These are phyloP conservation scores for Lepus oiostolus DNA, from an alignment of 2,797 vertebrate genomes.

Conservation along the genomic window DNA sequence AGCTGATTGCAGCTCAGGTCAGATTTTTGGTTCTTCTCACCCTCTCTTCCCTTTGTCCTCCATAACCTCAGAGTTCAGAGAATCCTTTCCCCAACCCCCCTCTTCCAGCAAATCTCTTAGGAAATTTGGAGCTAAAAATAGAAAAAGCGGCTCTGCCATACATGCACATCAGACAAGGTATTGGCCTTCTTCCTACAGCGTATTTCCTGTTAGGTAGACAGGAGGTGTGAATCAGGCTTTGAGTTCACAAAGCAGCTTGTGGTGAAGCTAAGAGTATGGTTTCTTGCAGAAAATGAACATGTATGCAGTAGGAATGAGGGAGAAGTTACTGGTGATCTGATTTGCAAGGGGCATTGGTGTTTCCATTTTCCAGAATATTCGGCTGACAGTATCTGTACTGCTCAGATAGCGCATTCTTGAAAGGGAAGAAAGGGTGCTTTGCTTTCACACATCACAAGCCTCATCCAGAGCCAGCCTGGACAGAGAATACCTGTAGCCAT, in stretches of 20 bases:
- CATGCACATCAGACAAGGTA: background rate
- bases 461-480: background rate
- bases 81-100: too few species aligned
- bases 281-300: slow-evolving; percentile 32
- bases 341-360: slow-evolving; percentile 51
- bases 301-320: slow-evolving; percentile 56
- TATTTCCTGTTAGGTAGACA: background rate
- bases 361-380: slow-evolving; percentile 61
- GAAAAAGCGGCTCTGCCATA: background rate
- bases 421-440: slow-evolving; percentile 32
- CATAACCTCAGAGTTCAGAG: background rate
- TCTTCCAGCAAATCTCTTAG: background rate
- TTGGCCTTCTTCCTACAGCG: background rate
- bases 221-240: background rate
- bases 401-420: slow-evolving; percentile 31
- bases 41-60: background rate
- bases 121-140: slow-evolving; percentile 45
- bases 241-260: slow-evolving; percentile 12
- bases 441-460: background rate
- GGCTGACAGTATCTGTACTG: background rate
- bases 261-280: background rate
- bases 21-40: background rate
- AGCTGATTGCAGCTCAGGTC: background rate
- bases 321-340: background rate
- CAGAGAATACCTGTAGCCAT: background rate